Base-by-base conservation (phyloP, 2,888 invertebrate species). In the Acanthosepion pharaonis region DNA sequence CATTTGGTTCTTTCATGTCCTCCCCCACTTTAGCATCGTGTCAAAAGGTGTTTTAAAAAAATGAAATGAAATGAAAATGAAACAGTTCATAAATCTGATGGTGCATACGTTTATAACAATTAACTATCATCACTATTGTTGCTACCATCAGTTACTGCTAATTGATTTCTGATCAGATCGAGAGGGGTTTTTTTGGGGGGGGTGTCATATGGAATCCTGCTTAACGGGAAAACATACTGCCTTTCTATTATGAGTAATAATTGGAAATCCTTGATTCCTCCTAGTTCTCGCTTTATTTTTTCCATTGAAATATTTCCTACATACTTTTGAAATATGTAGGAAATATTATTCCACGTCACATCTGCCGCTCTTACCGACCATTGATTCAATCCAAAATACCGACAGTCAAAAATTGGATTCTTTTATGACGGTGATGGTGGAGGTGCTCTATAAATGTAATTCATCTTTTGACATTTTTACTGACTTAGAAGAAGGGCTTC, bases 191-290 rank as follows among this genome's bases (percentile, higher is more conserved):
- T n/a, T 78, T 78, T n/a, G n/a, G n/a, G n/a, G n/a, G n/a, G n/a
- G n/a, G n/a, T n/a, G n/a, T 78, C n/a, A 78, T 78, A 78, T n/a
- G 78, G 78, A 78, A 78, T 78, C n/a, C n/a, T 78, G n/a, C n/a
- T 33, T 78, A 78, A 78, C 15, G n/a, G 78, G n/a, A 33, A 78
- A 42, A 42, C 42, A 78, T 78, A 9, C n/a, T 78, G n/a, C 78
- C 42, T 42, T n/a, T 15, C 78, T 33, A n/a, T 23, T 59, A 59
- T 23, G 20, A 59, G 23, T 59, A 20, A 23, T 20, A 9, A 78
- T 78, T 6, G 11, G n/a, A 33, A 78, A 78, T 78, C 78, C n/a
- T 78, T 78, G 28, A 78, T 78, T 4, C n/a, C n/a, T n/a, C 9
- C 78, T 78, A 20, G 5, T 78, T n/a, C 8, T n/a, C 18, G 23